Evolutionary conservation across 2,888 invertebrate genomes (phyloP).

Genomic region (Carterocephalus palaemon): DNA sequence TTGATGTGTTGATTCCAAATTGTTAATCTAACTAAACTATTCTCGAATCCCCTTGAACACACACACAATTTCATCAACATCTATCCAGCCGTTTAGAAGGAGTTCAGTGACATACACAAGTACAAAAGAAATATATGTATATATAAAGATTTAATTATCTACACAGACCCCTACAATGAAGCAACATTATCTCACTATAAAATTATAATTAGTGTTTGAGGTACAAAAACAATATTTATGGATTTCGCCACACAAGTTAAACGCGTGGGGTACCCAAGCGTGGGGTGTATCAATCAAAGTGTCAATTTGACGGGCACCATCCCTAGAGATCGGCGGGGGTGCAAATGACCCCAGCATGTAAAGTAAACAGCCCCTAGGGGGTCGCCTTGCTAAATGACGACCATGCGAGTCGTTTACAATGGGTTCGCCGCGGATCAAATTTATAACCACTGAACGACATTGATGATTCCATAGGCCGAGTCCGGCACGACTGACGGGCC

Average conservation of each 20-base stretch:
- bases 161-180: too few relatives aligned
- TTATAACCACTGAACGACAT: too few relatives aligned
- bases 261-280: conserved; percentile 7
- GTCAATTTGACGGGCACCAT: conserved; percentile 13
- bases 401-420: background rate
- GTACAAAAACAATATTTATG: background rate
- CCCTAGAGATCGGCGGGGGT: conserved; percentile 12
- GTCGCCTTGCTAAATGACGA: background rate
- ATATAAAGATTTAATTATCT: background rate
- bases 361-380: conserved; percentile 2
- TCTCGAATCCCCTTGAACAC: too few relatives aligned
- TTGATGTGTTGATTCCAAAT: too few relatives aligned
- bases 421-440: too few relatives aligned
- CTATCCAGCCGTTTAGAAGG: too few relatives aligned
- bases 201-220: background rate
- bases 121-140: background rate
- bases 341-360: conserved; percentile 11
- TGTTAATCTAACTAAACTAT: too few relatives aligned
- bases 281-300: conserved; percentile 13
- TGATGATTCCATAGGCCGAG: too few relatives aligned
- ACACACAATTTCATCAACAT: too few relatives aligned
- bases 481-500: too few relatives aligned
- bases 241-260: background rate
- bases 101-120: too few relatives aligned
- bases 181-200: too few relatives aligned